These are phyloP conservation scores for Clitarchus hookeri DNA, from an alignment of 2,888 invertebrate species.

Conservation along the genomic window DNA sequence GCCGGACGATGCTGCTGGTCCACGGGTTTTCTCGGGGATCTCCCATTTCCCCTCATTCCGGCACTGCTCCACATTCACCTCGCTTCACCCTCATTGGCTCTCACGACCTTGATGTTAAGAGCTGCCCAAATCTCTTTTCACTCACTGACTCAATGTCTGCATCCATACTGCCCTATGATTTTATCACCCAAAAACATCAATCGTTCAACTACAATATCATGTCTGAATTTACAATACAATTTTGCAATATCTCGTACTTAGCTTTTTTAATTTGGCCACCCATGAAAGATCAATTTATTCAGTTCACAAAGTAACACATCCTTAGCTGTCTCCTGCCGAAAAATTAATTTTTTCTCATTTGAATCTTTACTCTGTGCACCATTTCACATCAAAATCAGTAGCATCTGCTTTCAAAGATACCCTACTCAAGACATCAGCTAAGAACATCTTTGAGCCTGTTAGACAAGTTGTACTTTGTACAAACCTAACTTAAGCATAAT, in stretches of 20 bases:
- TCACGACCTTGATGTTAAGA: too few relatives aligned
- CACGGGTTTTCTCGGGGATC: too few relatives aligned
- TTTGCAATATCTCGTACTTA: not conserved
- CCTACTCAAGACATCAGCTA: not conserved
- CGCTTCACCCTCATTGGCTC: too few relatives aligned
- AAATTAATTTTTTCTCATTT: not conserved
- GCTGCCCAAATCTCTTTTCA: too few relatives aligned
- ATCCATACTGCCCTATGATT: not conserved
- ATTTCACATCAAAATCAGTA: not conserved
- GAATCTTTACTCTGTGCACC: not conserved
- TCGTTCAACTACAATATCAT: not conserved
- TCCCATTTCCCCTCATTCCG: too few relatives aligned
- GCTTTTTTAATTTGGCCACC: not conserved
- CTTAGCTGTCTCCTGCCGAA: not conserved
- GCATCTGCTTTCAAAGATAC: not conserved
- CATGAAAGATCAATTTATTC: not conserved
- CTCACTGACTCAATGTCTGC: too few relatives aligned
- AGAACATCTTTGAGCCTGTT: not conserved
- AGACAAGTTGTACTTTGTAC: not conserved
- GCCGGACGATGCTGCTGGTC: too few relatives aligned
- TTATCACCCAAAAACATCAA: not conserved
- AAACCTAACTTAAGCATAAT: not conserved
- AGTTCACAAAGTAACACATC: not conserved
- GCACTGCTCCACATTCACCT: too few relatives aligned
- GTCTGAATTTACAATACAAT: not conserved